Conservation (phyloP, 2,888 invertebrate genomes). For the Priocnemis perturbator region DNA sequence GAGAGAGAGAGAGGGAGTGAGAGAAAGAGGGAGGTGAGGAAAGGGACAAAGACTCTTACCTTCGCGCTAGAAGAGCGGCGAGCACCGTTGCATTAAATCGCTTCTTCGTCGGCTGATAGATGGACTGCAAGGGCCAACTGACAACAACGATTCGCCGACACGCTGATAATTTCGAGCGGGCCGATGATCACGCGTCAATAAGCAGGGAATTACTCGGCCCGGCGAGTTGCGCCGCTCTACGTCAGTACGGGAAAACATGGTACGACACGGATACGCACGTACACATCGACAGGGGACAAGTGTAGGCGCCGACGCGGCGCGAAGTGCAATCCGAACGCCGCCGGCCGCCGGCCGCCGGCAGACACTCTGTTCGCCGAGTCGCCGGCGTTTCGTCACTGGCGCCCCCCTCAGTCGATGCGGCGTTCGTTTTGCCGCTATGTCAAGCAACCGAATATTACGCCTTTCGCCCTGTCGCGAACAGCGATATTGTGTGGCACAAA, state of each 20-base stretch:
- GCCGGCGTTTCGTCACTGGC: slow-evolving; percentile 51
- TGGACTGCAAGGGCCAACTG: background rate
- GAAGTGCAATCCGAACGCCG: slow-evolving; percentile 1
- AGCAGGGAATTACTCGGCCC: too few relatives aligned
- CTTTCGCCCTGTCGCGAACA: background rate
- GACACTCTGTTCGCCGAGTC: slow-evolving; percentile 50
- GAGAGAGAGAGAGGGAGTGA: background rate
- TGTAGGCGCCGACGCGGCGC: too few relatives aligned
- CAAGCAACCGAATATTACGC: slow-evolving; percentile 14
- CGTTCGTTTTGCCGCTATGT: slow-evolving; percentile 7
- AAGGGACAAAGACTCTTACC: background rate
- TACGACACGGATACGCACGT: too few relatives aligned
- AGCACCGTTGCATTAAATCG: too few relatives aligned
- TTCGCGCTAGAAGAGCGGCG: background rate
- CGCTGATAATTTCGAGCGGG: background rate
- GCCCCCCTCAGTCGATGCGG: slow-evolving; percentile 51
- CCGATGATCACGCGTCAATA: background rate
- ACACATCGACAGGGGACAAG: too few relatives aligned
- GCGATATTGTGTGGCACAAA: too few relatives aligned
- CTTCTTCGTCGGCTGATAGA: too few relatives aligned
- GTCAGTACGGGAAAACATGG: too few relatives aligned
- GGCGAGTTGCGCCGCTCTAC: too few relatives aligned
- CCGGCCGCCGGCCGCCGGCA: too few relatives aligned
- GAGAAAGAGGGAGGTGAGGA: too few relatives aligned
- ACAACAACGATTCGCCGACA: background rate